phyloP scores from a whole-genome alignment of 1,140 invertebrate genomes.

The Mamestra configurata region DNA sequence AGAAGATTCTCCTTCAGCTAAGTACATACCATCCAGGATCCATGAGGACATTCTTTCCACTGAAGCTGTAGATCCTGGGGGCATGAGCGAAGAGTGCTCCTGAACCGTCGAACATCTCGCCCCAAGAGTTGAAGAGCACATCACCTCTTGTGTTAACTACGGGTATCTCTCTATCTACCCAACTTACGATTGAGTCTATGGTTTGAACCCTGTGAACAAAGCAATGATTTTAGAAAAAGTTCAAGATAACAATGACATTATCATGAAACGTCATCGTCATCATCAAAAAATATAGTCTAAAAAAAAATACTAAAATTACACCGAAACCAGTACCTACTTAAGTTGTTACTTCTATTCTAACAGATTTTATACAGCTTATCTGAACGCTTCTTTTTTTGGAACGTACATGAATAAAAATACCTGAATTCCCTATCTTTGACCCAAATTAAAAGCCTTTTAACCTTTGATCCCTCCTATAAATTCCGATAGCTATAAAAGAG shows the following conservation, averaged over 20 bases:
- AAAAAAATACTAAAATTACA: too few species aligned
- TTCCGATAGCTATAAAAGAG: background rate
- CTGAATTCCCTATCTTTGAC: too few species aligned
- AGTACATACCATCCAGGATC: slow-evolving; percentile 94
- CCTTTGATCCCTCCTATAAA: background rate
- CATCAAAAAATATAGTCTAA: too few species aligned
- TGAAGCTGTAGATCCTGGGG: slow-evolving; percentile 97
- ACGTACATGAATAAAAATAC: too few species aligned
- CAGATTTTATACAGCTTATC: too few species aligned
- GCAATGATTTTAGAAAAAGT: too few species aligned
- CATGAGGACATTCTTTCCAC: slow-evolving; percentile 96
- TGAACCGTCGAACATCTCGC: slow-evolving; percentile 95
- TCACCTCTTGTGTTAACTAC: slow-evolving; percentile 98
- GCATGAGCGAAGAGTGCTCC: slow-evolving; percentile 95
- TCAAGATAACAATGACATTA: too few species aligned
- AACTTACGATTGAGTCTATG: slow-evolving; percentile 96
- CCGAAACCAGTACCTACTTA: too few species aligned
- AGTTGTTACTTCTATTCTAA: too few species aligned
- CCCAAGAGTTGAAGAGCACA: slow-evolving; percentile 98
- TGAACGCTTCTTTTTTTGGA: too few species aligned
- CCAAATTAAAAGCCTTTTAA: too few species aligned
- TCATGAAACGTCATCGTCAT: too few species aligned
- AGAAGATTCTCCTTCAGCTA: background rate
- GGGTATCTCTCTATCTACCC: slow-evolving; percentile 94
- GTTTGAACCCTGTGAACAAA: slow-evolving; percentile 92